Evolutionary conservation across 1,140 invertebrate genomes (phyloP), one percentile per base, ranked within the genome.

Genomic region (Sinella curviseta): DNA sequence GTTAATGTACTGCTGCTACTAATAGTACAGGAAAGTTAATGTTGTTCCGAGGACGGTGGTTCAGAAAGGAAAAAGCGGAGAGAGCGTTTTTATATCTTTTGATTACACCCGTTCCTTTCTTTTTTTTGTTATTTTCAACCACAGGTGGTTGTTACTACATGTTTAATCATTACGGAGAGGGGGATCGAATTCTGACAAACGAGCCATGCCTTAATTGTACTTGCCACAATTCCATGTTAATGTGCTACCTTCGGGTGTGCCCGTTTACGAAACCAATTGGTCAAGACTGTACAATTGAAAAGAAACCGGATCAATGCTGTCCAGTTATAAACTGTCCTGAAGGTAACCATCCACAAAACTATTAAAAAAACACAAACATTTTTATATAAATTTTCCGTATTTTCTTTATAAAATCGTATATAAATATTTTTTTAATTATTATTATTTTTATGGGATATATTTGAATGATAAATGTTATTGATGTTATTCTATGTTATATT

Each of bases 181-280:
- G 95, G 74, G 94, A 96, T 85, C 91, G 94, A 84, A 97, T 97
- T 85, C 90, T 95, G 87, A 97, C 95, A 78, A 96, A 96, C 88
- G 96, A 97, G 87, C 95, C 95, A 82, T 97, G 96, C 88, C 89
- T 97, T 39, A 97, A 97, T 88, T 97, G 96, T 88, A 97, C 95
- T 76, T 97, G 96, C 87, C 93, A 95, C 88, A 95, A 97, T 85
- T 91, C 92, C 84, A 97, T 97, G 94, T 89, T 97, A 65, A 97
- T 97, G 95, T 97, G 96, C 85, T 97, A 96, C 87, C 88, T 97
- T 77, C 90, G 93, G 85, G 95, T 97, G 26, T 97, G 96, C 87
- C 95, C 96, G 16, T 97, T 96, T 87, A 94, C 94, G 20, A 96
- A 96, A 86, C 93, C 94, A 20, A 94, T 97, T 83, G 95, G 95